These are phyloP conservation scores for Argyrosomus japonicus DNA, from an alignment of 2,113 vertebrate genomes.

Conservation along the genomic window DNA sequence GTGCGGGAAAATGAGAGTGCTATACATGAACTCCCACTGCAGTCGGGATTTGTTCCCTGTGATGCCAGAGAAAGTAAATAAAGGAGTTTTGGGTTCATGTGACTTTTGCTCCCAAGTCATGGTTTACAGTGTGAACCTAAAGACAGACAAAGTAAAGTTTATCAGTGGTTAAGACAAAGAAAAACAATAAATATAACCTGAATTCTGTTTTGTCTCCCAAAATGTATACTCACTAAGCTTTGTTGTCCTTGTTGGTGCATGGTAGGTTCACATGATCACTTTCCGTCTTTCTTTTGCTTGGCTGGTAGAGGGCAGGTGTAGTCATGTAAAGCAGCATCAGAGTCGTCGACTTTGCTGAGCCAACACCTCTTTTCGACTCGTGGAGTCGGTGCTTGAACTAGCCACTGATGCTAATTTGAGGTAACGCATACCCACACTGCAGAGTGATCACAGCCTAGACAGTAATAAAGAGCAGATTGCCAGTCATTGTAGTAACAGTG, in stretches of 20 bases:
- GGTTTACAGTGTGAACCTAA: neutral
- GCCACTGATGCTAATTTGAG: neutral
- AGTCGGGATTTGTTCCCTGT: neutral
- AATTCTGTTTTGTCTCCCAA: neutral
- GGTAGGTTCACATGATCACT: neutral
- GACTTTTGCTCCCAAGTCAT: slow-evolving; percentile 1
- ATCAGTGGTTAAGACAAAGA: neutral
- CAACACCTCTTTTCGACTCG: neutral
- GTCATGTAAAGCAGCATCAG: neutral
- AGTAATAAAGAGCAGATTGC: neutral
- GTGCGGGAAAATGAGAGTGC: neutral
- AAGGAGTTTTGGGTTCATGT: neutral
- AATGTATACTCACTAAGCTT: neutral
- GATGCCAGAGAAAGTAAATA: neutral
- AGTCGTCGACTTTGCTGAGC: neutral
- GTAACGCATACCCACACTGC: too few species aligned
- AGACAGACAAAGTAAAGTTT: neutral
- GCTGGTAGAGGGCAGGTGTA: neutral
- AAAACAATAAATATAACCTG: neutral
- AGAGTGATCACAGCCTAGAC: neutral
- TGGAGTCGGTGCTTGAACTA: neutral
- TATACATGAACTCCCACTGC: neutral
- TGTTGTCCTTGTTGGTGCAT: neutral
- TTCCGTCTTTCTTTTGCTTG: neutral
- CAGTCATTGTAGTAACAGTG: neutral